Conservation (phyloP, 2,888 invertebrate genomes). For the Theristus sp. region DNA sequence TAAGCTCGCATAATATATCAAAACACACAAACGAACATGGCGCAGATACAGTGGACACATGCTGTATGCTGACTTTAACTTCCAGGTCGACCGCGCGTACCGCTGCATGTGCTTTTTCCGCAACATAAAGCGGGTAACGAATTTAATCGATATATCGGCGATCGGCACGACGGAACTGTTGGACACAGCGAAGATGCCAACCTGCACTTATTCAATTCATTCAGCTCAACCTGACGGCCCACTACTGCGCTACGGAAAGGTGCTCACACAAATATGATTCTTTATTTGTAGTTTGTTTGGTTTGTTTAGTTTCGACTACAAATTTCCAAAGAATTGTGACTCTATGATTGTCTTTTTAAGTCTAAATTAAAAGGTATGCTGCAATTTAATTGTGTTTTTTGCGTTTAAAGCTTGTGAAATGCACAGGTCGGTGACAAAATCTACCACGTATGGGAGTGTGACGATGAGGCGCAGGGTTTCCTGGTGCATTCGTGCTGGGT, state of each 20-base stretch:
- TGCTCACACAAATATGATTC: no score
- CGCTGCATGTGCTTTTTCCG: constrained; percentile 25
- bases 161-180: constrained; percentile 17
- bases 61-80: no score
- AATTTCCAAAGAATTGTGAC: no score
- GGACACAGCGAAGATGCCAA: constrained; percentile 19
- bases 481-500: constrained; percentile 22
- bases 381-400: no score
- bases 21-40: no score
- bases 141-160: constrained; percentile 16
- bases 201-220: constrained; percentile 17
- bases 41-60: no score
- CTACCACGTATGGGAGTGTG: constrained; percentile 24
- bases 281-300: no score
- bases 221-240: constrained; percentile 16
- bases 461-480: constrained; percentile 17
- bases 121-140: constrained; percentile 19
- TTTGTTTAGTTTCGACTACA: no score
- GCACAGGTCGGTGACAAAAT: constrained; percentile 22
- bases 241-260: constrained; percentile 9
- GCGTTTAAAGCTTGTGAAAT: no score
- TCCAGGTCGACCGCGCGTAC: neutral
- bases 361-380: no score
- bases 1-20: no score
- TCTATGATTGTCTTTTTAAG: no score